Base-by-base conservation (phyloP, 2,888 invertebrate genomes). In the Holacanthella duospinosa region DNA sequence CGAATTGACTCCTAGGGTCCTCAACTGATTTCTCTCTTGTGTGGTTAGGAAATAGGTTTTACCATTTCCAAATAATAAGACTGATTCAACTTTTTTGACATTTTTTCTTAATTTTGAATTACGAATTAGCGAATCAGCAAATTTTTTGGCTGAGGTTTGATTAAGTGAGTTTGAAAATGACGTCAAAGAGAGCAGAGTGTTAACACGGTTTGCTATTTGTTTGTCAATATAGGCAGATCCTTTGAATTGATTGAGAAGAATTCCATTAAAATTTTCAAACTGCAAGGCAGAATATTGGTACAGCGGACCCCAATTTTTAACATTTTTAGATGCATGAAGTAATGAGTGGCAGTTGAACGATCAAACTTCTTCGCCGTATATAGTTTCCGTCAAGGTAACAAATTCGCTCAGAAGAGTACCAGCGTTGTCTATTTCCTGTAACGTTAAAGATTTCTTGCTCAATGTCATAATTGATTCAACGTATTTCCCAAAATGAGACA, bases 221-320 rank as follows among this genome's bases (percentile, higher is more conserved):
- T 25, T 24, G 19, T 24, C 55, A 6, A 55, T 55, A 25, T 55
- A 12, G 3, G 3, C 6, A 3, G 55, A 26, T 4, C 55, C 55
- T 12, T 55, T 55, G 26, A 24, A 25, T 19, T 25, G 3, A 9
- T 55, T 55, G 21, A 55, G 55, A 6, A 55, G 27, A 9, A 27
- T 55, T 4, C 55, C 55, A 27, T 55, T 55, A 27, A 24, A 55
- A 55, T 55, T 55, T 25, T 55, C 55, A 25, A 55, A 55, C 27
- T 55, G 55, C 9, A 26, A 55, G 27, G 55, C 55, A 9, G 55
- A 55, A 27, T 55, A 55, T 12, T 6, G 12, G 26, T 25, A 55
- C 16, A 55, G 6, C 16, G 55, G 55, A 9, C 55, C 55, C 55
- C 55, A 55, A 19, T 55, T 55, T 25, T 19, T 55, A 4, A 55